Conservation (phyloP, 2,797 vertebrate species). For the Premnoplex brunnescens region DNA sequence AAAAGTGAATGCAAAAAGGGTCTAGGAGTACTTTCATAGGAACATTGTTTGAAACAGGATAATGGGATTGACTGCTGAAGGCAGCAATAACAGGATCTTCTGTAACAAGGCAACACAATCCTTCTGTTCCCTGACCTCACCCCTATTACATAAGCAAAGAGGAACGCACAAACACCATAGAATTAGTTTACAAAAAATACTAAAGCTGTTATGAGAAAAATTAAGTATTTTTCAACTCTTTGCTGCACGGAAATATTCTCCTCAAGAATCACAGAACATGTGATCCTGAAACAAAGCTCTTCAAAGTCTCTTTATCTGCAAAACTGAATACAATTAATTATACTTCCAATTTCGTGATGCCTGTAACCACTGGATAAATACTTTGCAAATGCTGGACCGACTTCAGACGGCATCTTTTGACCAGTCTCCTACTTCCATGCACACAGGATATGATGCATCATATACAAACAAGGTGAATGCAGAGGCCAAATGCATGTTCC, state of each 20-base stretch:
- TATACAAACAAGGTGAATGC: not conserved
- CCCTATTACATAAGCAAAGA: constrained; percentile 32
- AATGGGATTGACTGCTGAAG: constrained; percentile 50
- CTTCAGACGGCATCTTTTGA: not conserved
- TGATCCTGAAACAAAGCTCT: not conserved
- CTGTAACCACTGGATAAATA: not conserved
- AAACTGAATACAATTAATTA: not conserved
- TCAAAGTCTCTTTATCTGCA: not conserved
- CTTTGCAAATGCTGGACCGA: not conserved
- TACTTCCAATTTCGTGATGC: not conserved
- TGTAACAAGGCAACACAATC: constrained; percentile 61
- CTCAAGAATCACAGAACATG: not conserved
- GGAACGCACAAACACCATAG: not conserved
- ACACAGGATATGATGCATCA: not conserved
- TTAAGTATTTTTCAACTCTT: not conserved
- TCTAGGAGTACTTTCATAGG: constrained; percentile 51
- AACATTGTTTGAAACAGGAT: constrained; percentile 56
- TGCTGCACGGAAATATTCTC: not conserved
- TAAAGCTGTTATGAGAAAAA: constrained; percentile 3
- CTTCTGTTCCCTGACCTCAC: constrained; percentile 55
- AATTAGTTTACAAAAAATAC: constrained; percentile 18
- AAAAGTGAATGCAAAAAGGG: constrained; percentile 32
- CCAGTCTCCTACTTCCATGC: not conserved
- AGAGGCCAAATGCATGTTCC: not conserved
- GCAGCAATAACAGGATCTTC: constrained; percentile 51